These are phyloP conservation scores for Mythimna albipuncta DNA, from an alignment of 2,888 invertebrate genomes.

Conservation along the genomic window DNA sequence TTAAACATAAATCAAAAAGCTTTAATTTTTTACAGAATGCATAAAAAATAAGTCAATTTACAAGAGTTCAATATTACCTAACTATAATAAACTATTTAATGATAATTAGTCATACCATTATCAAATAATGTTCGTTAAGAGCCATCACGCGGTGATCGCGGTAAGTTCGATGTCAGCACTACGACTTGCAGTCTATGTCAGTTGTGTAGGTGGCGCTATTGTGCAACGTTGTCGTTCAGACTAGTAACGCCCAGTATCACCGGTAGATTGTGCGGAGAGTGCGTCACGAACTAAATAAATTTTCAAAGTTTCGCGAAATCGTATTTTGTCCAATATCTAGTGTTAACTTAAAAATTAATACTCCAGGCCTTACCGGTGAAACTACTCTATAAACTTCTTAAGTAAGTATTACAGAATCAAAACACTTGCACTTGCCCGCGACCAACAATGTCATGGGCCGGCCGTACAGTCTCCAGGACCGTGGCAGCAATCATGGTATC, in stretches of 20 bases:
- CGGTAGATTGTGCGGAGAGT: constrained; percentile 38
- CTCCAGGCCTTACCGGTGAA: constrained; percentile 34
- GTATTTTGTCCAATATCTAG: constrained; percentile 6
- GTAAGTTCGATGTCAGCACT: constrained; percentile 21
- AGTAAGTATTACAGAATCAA: constrained; percentile 50
- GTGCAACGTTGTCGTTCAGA: constrained; percentile 24
- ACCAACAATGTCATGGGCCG: constrained; percentile 16
- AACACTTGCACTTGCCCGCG: constrained; percentile 40
- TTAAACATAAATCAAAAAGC: not conserved
- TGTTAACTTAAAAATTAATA: constrained; percentile 4
- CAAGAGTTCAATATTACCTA: constrained; percentile 20
- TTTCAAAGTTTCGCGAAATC: constrained; percentile 19
- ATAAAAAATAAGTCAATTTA: constrained; percentile 17
- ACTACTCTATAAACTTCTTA: constrained; percentile 34
- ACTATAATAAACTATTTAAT: constrained; percentile 11
- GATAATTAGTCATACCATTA: constrained; percentile 1
- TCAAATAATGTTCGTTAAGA: constrained; percentile 15
- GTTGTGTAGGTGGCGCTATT: constrained; percentile 38
- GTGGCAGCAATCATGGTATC: constrained; percentile 28
- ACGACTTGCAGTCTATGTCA: constrained; percentile 7
- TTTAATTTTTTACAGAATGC: constrained; percentile 25
- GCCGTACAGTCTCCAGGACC: constrained; percentile 21
- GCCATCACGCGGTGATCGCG: constrained; percentile 30
- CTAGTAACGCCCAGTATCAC: constrained; percentile 48
- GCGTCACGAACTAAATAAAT: constrained; percentile 18